Evolutionary conservation across 2,888 invertebrate species (phyloP).

Genomic region (Lasioglossum calceatum): DNA sequence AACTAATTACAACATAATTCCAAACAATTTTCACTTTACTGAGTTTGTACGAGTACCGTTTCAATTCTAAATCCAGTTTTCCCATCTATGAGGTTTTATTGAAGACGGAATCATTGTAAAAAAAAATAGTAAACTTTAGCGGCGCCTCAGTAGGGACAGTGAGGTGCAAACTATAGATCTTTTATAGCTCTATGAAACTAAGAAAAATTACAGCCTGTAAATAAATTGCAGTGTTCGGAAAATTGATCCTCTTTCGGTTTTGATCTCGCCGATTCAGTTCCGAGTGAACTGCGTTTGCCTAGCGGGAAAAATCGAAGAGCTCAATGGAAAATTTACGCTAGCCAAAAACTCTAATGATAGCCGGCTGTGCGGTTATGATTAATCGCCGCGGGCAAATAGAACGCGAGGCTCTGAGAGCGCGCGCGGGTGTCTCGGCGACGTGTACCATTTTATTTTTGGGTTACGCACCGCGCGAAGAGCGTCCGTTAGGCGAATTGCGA

Average conservation of each 20-base stretch:
- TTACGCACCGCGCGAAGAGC: conserved; percentile 53
- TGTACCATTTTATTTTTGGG: conserved; percentile 66
- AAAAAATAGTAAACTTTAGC: too few species aligned
- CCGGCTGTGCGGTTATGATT: conserved; percentile 44
- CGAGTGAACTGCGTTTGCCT: neutral
- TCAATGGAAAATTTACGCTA: conserved; percentile 10
- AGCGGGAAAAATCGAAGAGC: neutral
- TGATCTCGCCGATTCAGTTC: too few species aligned
- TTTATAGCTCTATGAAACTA: neutral
- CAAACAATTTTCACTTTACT: too few species aligned
- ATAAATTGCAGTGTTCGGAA: neutral
- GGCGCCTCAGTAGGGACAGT: too few species aligned
- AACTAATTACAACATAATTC: too few species aligned
- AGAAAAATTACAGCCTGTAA: neutral
- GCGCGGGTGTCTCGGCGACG: conserved; percentile 39
- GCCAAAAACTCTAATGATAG: conserved; percentile 29
- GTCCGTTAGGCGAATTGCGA: conserved; percentile 60
- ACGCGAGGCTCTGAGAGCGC: conserved; percentile 31
- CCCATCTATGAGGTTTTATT: too few species aligned
- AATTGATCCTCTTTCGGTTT: neutral
- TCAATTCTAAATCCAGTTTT: too few species aligned
- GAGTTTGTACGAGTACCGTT: too few species aligned
- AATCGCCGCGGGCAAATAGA: conserved; percentile 55
- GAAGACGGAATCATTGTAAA: too few species aligned
- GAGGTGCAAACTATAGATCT: too few species aligned